Evolutionary conservation across 1,140 invertebrate species (phyloP), one percentile per base, ranked within the genome.

Genomic region (Drosophila jambulina): DNA sequence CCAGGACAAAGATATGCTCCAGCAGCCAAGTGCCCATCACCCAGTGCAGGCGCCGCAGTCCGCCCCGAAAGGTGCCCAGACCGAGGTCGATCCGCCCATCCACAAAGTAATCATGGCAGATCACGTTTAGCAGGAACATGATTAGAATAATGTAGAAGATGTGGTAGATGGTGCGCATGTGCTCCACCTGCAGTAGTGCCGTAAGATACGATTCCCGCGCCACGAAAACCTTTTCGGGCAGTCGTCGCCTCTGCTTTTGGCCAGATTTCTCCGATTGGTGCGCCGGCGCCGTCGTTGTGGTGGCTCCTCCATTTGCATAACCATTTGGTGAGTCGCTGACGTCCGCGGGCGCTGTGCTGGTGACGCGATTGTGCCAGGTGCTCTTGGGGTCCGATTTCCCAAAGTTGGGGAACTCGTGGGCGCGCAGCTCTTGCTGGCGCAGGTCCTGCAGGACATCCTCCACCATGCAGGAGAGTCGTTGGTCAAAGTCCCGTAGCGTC

Each of bases 161-260:
- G 93, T 98, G 96, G 91, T 97, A 97, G 61, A 98, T 96, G 0
- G 97, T 96, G 82, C 94, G 94, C 68, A 98, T 96, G 92, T 98
- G 97, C 62, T 95, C 95, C 61, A 96, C 95, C 90, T 97, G 94
- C 78, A 97, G 95, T 32, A 98, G 93, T 34, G 96, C 96, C 3
- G 97, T 98, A 64, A 98, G 93, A 19, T 96, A 93, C 1, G 97
- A 97, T 82, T 96, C 95, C 59, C 97, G 93, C 15, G 93, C 80
- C 8, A 94, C 82, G 91, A 97, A 98, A 58, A 95, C 94, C 91
- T 96, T 96, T 25, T 95, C 94, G 29, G 94, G 94, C 94, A 83
- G 27, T 25, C 54, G 74, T 45, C 82, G 76, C 42, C 45, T 58
- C 38, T 69, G 61, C 53, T 78, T 38, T 48, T 61, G 42, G 19